phyloP scores from a whole-genome alignment of 2,113 vertebrate species.

The Mesitornis unicolor region DNA sequence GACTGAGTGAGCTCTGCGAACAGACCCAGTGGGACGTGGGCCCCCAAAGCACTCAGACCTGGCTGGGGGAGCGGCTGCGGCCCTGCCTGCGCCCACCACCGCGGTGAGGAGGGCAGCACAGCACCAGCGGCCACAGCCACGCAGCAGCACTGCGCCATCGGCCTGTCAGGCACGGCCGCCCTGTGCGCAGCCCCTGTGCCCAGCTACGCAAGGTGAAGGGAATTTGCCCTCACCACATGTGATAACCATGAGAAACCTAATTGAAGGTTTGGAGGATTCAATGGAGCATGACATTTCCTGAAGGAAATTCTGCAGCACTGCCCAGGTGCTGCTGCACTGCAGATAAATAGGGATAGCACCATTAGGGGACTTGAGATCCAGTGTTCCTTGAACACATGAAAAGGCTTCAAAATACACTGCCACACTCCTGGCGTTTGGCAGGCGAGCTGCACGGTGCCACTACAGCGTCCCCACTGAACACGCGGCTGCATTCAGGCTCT shows the following conservation, averaged over 20 bases:
- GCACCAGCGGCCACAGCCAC: neutral
- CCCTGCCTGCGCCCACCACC: accelerated
- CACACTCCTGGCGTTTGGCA: neutral
- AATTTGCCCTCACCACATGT: neutral
- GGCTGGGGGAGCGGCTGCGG: accelerated
- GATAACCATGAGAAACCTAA: neutral
- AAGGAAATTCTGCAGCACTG: neutral
- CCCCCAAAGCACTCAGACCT: neutral
- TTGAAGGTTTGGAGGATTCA: neutral
- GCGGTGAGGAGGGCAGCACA: accelerated
- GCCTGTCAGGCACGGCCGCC: accelerated
- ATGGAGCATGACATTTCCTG: neutral
- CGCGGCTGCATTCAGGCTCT: neutral
- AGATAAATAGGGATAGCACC: neutral
- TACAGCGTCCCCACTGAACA: neutral
- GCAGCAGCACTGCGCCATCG: accelerated
- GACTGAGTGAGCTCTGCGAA: neutral
- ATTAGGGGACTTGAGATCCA: neutral
- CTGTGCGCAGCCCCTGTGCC: neutral
- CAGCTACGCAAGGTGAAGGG: neutral
- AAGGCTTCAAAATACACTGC: neutral
- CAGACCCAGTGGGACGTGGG: accelerated
- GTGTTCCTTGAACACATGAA: neutral
- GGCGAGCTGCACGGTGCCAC: neutral
- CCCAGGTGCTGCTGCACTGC: neutral